A percentile compares a stretch with the other conserved stretches of the same genome.
phyloP scores from a whole-genome alignment of 2,888 invertebrate species.

The Polymixis lichenea region DNA sequence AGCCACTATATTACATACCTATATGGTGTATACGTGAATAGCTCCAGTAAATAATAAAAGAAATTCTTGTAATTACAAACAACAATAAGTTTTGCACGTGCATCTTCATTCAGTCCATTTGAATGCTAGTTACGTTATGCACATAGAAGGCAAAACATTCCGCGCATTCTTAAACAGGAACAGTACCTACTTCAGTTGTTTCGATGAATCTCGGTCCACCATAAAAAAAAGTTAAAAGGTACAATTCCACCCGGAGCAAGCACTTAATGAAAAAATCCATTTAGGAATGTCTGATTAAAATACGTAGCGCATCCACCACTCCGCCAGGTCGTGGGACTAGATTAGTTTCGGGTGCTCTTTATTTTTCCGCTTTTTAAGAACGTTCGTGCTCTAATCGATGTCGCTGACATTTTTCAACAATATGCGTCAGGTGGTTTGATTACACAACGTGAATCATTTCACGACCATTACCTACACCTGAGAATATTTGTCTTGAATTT shows the following conservation, averaged over 20 bases:
- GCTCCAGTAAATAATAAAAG: conserved; percentile 23
- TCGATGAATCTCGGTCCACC: conserved; percentile 61
- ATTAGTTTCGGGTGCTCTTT: conserved; percentile 85
- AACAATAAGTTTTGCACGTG: conserved; percentile 38
- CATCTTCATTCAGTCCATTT: conserved; percentile 44
- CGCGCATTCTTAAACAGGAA: conserved; percentile 65
- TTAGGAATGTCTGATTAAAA: conserved; percentile 88
- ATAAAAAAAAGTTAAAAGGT: conserved; percentile 79
- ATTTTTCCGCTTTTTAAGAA: conserved; percentile 78
- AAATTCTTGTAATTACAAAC: conserved; percentile 43
- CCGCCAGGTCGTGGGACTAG: conserved; percentile 80
- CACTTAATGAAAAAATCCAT: conserved; percentile 80
- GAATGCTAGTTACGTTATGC: conserved; percentile 30
- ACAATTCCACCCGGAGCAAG: conserved; percentile 69
- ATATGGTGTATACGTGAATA: background rate
- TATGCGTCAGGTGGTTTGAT: conserved; percentile 60
- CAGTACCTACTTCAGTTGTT: conserved; percentile 65
- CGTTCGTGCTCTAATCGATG: conserved; percentile 77
- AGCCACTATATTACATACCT: background rate
- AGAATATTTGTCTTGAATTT: conserved; percentile 32
- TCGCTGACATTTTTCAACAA: conserved; percentile 69
- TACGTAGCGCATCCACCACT: conserved; percentile 78
- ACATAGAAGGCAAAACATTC: conserved; percentile 56
- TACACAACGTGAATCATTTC: conserved; percentile 54
- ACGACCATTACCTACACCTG: conserved; percentile 45